Evolutionary conservation across 2,797 vertebrate genomes (phyloP).

Genomic region (Oophaga sylvatica): DNA sequence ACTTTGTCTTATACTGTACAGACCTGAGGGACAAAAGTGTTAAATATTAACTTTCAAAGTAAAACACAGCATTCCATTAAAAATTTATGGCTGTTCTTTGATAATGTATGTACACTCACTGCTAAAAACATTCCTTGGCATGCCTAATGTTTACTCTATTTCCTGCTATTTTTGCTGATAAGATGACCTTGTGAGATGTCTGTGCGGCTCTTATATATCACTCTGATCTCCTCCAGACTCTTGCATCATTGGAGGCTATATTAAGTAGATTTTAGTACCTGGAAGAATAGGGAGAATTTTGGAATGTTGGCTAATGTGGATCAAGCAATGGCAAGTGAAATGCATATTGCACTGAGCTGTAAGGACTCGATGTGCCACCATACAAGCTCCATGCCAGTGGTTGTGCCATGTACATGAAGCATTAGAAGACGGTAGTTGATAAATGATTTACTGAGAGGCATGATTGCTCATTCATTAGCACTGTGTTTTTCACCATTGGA

Average conservation of each 20-base stretch:
- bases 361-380: too few relatives aligned
- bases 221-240: neutral
- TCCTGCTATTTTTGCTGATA: neutral
- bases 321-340: too few relatives aligned
- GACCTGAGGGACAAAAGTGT: neutral
- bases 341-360: too few relatives aligned
- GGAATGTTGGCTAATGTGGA: too few relatives aligned
- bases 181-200: conserved; percentile 1
- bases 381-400: too few relatives aligned
- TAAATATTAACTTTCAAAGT: neutral
- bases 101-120: neutral
- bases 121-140: conserved; percentile 4
- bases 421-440: too few relatives aligned
- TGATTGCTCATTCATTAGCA: too few relatives aligned
- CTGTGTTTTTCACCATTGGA: too few relatives aligned
- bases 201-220: neutral
- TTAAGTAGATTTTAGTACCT: too few relatives aligned
- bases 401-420: too few relatives aligned
- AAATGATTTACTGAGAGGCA: too few relatives aligned
- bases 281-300: too few relatives aligned
- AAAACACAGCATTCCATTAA: neutral
- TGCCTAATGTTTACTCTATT: neutral
- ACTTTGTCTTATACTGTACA: neutral
- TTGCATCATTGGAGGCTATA: neutral
- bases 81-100: neutral